Percentiles rank a stretch among this genome's conserved stretches.
Conservation (phyloP, 2,797 vertebrate species). For the Hemitrygon akajei region DNA sequence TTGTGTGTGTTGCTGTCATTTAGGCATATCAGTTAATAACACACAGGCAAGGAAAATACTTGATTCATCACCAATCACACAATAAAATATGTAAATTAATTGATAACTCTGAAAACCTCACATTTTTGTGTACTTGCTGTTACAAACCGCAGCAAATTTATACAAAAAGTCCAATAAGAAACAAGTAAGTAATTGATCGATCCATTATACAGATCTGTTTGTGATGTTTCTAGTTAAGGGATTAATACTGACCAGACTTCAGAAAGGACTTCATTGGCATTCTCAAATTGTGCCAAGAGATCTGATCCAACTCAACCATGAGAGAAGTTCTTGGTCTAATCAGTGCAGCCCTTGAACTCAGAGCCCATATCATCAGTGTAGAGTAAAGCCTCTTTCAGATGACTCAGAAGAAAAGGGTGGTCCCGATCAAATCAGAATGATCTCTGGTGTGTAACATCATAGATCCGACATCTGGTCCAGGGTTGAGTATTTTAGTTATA, state of each 20-base stretch:
- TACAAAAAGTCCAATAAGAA: neutral
- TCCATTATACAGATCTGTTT: neutral
- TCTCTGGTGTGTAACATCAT: neutral
- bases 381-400: neutral
- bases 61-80: too few relatives aligned
- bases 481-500: too few relatives aligned
- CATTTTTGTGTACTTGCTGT: neutral
- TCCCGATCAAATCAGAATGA: too few relatives aligned
- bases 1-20: too few relatives aligned
- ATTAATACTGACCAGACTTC: neutral
- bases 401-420: neutral
- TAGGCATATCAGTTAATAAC: neutral
- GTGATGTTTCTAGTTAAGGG: neutral
- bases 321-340: neutral
- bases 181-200: neutral
- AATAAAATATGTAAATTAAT: neutral
- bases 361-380: neutral
- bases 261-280: neutral
- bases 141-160: neutral
- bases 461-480: neutral
- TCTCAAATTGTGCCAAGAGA: neutral
- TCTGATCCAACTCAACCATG: neutral
- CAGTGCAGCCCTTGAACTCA: neutral
- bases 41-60: neutral
- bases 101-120: neutral